These are phyloP conservation scores for Microcebus tavaratra DNA, from an alignment of 2,113 vertebrate genomes.

Conservation along the genomic window DNA sequence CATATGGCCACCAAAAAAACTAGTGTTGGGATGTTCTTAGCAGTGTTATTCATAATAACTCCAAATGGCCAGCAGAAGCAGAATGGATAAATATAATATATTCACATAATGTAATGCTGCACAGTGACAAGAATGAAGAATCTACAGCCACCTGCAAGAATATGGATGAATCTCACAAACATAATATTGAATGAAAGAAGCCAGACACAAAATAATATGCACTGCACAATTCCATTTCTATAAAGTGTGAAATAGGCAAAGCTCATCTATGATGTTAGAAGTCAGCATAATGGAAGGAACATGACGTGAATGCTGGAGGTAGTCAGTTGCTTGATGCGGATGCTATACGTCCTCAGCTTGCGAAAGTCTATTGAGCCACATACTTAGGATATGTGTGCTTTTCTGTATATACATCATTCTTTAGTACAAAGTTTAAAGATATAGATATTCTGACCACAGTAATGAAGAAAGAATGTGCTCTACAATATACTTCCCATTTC, in stretches of 20 bases:
- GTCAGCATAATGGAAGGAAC: not conserved
- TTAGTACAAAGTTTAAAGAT: constrained; percentile 1
- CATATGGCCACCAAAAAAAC: not conserved
- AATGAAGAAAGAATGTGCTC: not conserved
- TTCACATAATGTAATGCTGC: not conserved
- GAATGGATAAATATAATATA: not conserved
- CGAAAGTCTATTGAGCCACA: not conserved
- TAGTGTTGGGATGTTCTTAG: not conserved
- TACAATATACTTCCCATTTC: not conserved
- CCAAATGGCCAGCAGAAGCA: constrained; percentile 14
- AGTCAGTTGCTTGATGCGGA: not conserved
- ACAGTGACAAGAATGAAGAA: not conserved
- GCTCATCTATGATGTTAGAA: not conserved
- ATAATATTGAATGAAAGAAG: not conserved
- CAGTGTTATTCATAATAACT: not conserved
- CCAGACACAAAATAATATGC: not conserved
- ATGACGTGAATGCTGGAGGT: not conserved
- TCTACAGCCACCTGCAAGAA: not conserved
- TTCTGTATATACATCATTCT: not conserved
- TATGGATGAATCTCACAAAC: not conserved
- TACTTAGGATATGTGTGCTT: not conserved
- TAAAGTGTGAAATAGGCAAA: not conserved
- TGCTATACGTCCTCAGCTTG: not conserved
- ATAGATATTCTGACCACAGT: not conserved
- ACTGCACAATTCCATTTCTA: not conserved